Base-by-base conservation (phyloP, 35 echinoderm and acorn worm species). In the Patiria miniata region DNA sequence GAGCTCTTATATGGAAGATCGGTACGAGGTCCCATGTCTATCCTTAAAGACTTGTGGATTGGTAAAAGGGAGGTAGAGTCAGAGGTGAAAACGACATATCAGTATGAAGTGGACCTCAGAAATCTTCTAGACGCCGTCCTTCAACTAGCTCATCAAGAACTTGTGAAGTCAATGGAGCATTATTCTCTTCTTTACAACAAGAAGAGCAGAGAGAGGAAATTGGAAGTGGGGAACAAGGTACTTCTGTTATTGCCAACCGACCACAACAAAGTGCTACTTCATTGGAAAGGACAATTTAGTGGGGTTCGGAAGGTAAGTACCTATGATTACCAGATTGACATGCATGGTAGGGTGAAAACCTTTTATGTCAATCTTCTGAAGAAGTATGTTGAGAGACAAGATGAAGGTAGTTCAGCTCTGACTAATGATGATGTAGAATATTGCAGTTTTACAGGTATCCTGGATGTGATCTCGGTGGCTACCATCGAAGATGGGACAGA, bases 1-100 rank as follows among this genome's bases (percentile, higher is more conserved):
- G 91, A 93, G 40, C 51, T 89, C 22, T 56, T 93, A 57, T 93
- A 93, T 73, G 91, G 91, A 37, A 17, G n/a, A n/a, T n/a, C n/a
- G n/a, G n/a, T n/a, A n/a, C n/a, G n/a, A n/a, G n/a, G n/a, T n/a
- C 52, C 52, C n/a, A n/a, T n/a, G n/a, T n/a, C n/a, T n/a, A n/a
- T n/a, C n/a, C n/a, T n/a, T n/a, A n/a, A n/a, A n/a, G 52, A 54
- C 7, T 18, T 85, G 56, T 80, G 83, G 61, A 22, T 85, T 5
- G 84, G 79, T 26, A 39, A 69, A 5, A 39, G 82, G 19, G 86
- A 94, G 51, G 81, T 87, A 29, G 77, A 55, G 52, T 76, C 89
- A 28, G 82, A 44, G 0, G 89, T 79, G n/a, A 57, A 90, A 6
- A 59, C 30, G 17, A 78, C 84, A 0, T 86, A 47, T 77, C 19